Evolutionary conservation across 1,140 invertebrate species (phyloP), one percentile per base, ranked within the genome.

Genomic region (Drosophila willistoni): DNA sequence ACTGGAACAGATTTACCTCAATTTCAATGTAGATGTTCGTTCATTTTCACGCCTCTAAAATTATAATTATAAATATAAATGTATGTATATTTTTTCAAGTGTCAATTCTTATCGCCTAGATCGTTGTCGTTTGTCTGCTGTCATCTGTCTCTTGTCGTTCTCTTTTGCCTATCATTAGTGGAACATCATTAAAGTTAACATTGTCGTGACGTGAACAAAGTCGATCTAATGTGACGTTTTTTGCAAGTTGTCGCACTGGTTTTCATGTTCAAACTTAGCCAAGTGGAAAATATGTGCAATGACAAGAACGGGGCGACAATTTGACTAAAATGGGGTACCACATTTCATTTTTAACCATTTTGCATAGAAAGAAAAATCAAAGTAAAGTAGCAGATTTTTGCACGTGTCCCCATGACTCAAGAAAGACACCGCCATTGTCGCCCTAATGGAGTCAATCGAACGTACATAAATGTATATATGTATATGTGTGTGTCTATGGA

Each of bases 281-380:
- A 71, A 67, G 55, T 41, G 25, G 39, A 61, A 61, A 72, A 64
- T 57, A 84, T 65, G 64, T 33, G 34, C 65, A 68, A 66, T 77
- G 79, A 85, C 81, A 74, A 68, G 68, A 70, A 41, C 71, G 36
- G 44, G 54, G 62, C 78, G 82, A 70, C 83, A 81, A 77, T 84
- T 81, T 85, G 73, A 64, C 71, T 69, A 61, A 87, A 86, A 86
- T 87, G 83, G 83, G 83, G 79, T 79, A 87, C 87, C 79, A 83
- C 10, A 39, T 13, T 39, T 87, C 10, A 39, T 13, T 39, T 87
- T 79, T 71, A 78, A 59, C 65, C 73, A 77, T 68, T 77, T 76
- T 73, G 75, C 73, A 51, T 51, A 22, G 44, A 19, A 47, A 47
- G 7, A 47, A 51, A 51, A 51, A 51, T 51, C 44, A 51, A 51